Evolutionary conservation across 2,888 invertebrate genomes (phyloP).

Genomic region (Acanthosepion lycidas): DNA sequence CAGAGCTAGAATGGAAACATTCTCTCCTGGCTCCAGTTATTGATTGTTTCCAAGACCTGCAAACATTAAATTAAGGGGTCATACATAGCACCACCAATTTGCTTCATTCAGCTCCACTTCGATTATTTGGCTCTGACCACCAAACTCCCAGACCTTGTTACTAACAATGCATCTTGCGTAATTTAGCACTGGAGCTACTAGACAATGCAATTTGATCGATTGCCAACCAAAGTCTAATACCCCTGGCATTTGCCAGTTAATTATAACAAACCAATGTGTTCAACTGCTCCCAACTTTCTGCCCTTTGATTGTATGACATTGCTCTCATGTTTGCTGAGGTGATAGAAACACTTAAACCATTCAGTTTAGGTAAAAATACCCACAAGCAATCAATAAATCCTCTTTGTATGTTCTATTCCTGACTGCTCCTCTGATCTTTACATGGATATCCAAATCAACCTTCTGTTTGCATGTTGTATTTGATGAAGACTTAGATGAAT

Average conservation of each 20-base stretch:
- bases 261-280: background rate
- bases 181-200: background rate
- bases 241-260: background rate
- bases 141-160: background rate
- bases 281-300: background rate
- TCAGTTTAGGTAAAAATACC: background rate
- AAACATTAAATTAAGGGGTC: background rate
- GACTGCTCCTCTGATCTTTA: background rate
- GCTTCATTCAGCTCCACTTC: background rate
- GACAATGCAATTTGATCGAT: background rate
- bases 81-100: background rate
- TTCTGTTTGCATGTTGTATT: background rate
- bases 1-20: no score
- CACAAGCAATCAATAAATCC: background rate
- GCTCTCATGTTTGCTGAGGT: background rate
- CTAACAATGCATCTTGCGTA: background rate
- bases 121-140: background rate
- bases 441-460: background rate
- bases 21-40: no score
- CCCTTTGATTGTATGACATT: background rate
- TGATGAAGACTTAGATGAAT: no score
- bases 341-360: background rate
- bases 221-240: constrained; percentile 13
- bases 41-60: background rate
- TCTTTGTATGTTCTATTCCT: background rate